phyloP scores from a whole-genome alignment of 2,888 invertebrate species.

The Timandra comae region DNA sequence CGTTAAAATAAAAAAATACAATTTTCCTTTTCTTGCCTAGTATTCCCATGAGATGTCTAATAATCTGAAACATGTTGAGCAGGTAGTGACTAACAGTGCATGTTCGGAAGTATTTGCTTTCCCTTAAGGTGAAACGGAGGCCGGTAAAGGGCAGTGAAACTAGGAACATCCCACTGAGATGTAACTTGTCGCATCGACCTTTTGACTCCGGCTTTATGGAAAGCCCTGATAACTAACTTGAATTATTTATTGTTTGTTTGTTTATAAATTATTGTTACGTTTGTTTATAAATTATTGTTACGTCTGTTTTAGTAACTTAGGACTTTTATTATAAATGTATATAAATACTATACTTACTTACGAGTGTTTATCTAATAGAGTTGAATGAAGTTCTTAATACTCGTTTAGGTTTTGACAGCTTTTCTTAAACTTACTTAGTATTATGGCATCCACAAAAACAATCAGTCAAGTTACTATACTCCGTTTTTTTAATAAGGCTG shows the following conservation, averaged over 20 bases:
- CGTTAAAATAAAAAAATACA: too few species aligned
- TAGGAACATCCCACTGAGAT: conserved; percentile 32
- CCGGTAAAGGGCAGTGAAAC: conserved; percentile 58
- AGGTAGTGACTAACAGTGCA: conserved; percentile 42
- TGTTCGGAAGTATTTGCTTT: conserved; percentile 47
- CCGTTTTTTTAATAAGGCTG: too few species aligned
- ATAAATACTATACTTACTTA: too few species aligned
- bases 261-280: not conserved
- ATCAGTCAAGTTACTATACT: too few species aligned
- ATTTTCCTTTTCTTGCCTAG: too few species aligned
- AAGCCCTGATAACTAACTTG: not conserved
- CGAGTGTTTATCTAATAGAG: too few species aligned
- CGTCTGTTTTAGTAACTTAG: not conserved
- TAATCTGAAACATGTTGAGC: conserved; percentile 37
- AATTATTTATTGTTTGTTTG: not conserved
- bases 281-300: not conserved
- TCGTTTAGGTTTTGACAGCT: too few species aligned
- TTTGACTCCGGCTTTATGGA: conserved; percentile 28
- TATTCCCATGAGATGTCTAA: too few species aligned
- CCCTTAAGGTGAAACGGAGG: conserved; percentile 41
- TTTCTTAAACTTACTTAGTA: too few species aligned
- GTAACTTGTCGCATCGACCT: conserved; percentile 44
- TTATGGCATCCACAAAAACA: too few species aligned
- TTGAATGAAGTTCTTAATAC: too few species aligned
- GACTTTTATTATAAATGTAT: too few species aligned